phyloP scores from a whole-genome alignment of 2,888 invertebrate genomes.

The Trachelus iudaicus region DNA sequence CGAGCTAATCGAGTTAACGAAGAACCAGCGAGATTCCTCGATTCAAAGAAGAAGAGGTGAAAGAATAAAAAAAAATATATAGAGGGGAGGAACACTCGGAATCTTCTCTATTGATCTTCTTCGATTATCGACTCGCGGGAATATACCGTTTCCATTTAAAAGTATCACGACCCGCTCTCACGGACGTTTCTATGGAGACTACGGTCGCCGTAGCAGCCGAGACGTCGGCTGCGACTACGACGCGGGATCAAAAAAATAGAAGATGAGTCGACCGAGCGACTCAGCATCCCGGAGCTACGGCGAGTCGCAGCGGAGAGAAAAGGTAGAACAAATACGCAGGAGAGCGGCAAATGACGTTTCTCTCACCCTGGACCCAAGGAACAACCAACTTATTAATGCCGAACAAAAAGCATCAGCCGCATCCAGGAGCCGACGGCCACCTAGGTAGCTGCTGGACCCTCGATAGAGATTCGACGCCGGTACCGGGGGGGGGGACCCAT shows the following conservation, averaged over 20 bases:
- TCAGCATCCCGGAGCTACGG: too few species aligned
- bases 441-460: slow-evolving; percentile 46
- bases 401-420: slow-evolving; percentile 55
- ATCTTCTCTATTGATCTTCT: too few species aligned
- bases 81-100: too few species aligned
- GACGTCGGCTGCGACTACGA: not conserved
- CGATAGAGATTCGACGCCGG: slow-evolving; percentile 6
- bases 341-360: not conserved
- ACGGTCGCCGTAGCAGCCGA: not conserved
- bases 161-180: too few species aligned
- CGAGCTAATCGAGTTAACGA: slow-evolving; percentile 20
- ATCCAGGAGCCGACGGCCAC: slow-evolving; percentile 54
- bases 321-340: not conserved
- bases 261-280: too few species aligned
- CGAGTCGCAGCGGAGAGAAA: too few species aligned
- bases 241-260: not conserved
- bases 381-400: slow-evolving; percentile 47
- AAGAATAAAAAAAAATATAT: too few species aligned
- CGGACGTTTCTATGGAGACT: too few species aligned
- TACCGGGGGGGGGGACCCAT: slow-evolving; percentile 23
- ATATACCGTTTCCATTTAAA: too few species aligned
- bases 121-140: not conserved
- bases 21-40: not conserved
- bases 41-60: too few species aligned
- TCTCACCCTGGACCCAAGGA: not conserved